Conservation (phyloP, 2,113 vertebrate species). For the Elephas maximus region DNA sequence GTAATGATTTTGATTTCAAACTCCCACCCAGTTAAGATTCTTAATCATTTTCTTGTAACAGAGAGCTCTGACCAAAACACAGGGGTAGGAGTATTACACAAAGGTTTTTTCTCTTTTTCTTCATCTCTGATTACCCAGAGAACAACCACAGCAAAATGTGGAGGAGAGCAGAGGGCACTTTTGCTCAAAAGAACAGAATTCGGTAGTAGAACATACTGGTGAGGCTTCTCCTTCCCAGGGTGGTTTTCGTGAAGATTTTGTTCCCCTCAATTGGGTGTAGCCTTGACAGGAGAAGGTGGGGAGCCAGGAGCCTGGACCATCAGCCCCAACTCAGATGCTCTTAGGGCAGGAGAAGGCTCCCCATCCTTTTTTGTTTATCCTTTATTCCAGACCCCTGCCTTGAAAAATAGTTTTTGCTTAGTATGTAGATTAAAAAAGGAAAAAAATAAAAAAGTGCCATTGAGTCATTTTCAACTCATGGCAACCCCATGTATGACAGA, state of each 20-base stretch:
- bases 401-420: conserved; percentile 49
- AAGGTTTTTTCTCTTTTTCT: conserved; percentile 58
- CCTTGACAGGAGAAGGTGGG: neutral
- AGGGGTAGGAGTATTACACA: conserved; percentile 8
- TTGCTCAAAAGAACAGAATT: conserved; percentile 43
- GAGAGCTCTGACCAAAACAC: conserved; percentile 67
- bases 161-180: neutral
- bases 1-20: conserved; percentile 71
- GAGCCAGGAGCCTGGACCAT: neutral
- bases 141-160: conserved; percentile 20
- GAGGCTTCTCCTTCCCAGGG: neutral
- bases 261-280: neutral
- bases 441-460: neutral
- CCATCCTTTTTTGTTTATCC: neutral
- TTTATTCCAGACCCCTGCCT: neutral
- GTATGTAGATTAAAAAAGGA: neutral
- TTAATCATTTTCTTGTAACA: conserved; percentile 73
- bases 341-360: neutral
- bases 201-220: neutral
- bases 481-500: neutral
- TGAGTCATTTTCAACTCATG: neutral
- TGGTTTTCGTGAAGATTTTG: neutral
- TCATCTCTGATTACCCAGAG: conserved; percentile 43
- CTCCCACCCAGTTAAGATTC: conserved; percentile 4
- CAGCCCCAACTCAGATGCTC: neutral